A percentile compares a stretch with the other conserved stretches of the same genome.
phyloP scores from a whole-genome alignment of 2,888 invertebrate species.

The Acronicta alni region DNA sequence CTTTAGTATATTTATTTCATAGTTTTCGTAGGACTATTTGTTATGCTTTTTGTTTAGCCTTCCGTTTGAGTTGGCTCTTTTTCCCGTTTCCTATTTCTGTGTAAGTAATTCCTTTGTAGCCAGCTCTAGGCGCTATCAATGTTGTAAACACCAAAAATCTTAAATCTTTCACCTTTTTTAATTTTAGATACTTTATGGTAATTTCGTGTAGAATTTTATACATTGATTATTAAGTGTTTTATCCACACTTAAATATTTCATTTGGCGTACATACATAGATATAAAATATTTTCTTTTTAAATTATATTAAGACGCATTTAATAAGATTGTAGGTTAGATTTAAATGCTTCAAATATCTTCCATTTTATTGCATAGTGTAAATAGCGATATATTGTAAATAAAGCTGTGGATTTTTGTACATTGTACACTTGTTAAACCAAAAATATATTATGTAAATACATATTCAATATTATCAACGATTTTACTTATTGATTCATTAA shows the following conservation, averaged over 20 bases:
- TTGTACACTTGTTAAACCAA: slow-evolving; percentile 67
- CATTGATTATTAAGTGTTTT: slow-evolving; percentile 20
- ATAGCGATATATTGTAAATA: slow-evolving; percentile 62
- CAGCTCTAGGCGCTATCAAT: slow-evolving; percentile 19
- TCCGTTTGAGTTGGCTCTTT: not conserved
- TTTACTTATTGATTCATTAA: slow-evolving; percentile 66
- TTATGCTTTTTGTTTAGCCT: slow-evolving; percentile 1
- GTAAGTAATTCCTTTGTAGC: slow-evolving; percentile 5
- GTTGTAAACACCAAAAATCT: slow-evolving; percentile 37
- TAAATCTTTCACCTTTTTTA: slow-evolving; percentile 14
- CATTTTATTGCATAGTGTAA: slow-evolving; percentile 57
- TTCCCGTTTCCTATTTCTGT: slow-evolving; percentile 2
- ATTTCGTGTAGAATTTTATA: slow-evolving; percentile 19
- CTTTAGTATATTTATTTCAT: slow-evolving; percentile 3
- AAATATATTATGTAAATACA: slow-evolving; percentile 62
- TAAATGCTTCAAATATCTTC: slow-evolving; percentile 51
- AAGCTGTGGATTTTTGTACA: slow-evolving; percentile 62
- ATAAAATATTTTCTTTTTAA: slow-evolving; percentile 37
- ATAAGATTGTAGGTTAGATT: slow-evolving; percentile 47
- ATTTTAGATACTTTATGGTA: not conserved
- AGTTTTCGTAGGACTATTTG: not conserved
- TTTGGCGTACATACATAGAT: slow-evolving; percentile 26
- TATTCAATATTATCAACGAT: slow-evolving; percentile 58
- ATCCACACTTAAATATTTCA: slow-evolving; percentile 26
- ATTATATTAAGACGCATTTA: slow-evolving; percentile 50